A percentile compares a stretch with the other conserved stretches of the same genome.
These are phyloP conservation scores for Drosophila nr. medialis DNA, from an alignment of 2,888 invertebrate genomes.

Conservation along the genomic window DNA sequence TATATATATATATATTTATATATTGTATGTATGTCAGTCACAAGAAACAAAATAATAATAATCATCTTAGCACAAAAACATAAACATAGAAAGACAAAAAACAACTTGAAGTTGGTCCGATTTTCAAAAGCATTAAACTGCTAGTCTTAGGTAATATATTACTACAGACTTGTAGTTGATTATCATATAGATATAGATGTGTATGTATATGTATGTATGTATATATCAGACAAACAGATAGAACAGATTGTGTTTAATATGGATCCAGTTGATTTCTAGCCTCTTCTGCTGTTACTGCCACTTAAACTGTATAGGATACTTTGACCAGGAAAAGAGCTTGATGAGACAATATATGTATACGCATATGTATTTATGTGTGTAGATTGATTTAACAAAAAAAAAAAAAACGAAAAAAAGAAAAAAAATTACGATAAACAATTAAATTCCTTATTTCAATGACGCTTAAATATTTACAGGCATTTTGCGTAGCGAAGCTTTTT, in stretches of 20 bases:
- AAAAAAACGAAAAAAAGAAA: not conserved
- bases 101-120: conserved; percentile 50
- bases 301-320: conserved; percentile 54
- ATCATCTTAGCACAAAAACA: not conserved
- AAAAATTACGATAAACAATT: conserved; percentile 19
- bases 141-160: conserved; percentile 30
- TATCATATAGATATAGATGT: conserved; percentile 28
- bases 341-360: conserved; percentile 13
- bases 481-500: conserved; percentile 71
- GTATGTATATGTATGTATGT: conserved; percentile 15
- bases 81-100: not conserved
- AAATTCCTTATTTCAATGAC: conserved; percentile 33
- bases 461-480: conserved; percentile 74
- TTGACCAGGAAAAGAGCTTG: conserved; percentile 62
- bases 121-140: conserved; percentile 31
- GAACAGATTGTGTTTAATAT: conserved; percentile 11
- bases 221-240: conserved; percentile 43
- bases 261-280: conserved; percentile 26
- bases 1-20: conserved; percentile 12
- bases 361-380: not conserved
- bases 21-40: conserved; percentile 25
- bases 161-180: conserved; percentile 36
- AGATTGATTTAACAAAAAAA: not conserved
- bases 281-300: conserved; percentile 22
- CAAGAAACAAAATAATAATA: conserved; percentile 2